A percentile compares a stretch with the other conserved stretches of the same genome.
These are phyloP conservation scores for Pholis gunnellus DNA, from an alignment of 2,113 vertebrate genomes.

Conservation along the genomic window DNA sequence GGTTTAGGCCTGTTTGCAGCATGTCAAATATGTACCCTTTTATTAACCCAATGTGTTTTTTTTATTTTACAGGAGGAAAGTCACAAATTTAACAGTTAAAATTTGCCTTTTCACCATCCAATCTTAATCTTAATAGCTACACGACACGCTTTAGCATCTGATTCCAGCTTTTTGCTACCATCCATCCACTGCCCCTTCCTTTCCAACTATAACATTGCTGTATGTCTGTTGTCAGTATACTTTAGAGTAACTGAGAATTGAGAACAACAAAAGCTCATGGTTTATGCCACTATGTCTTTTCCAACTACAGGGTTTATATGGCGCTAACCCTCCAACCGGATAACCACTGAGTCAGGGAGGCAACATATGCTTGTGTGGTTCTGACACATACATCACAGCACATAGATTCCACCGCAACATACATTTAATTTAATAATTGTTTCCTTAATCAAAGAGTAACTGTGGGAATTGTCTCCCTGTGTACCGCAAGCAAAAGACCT, in stretches of 20 bases:
- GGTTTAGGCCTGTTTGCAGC: not conserved
- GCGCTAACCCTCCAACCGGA: slow-evolving; percentile 26
- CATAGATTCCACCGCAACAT: slow-evolving; percentile 51
- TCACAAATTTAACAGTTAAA: not conserved
- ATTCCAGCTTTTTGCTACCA: slow-evolving; percentile 9
- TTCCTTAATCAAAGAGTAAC: slow-evolving; percentile 45
- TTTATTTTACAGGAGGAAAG: not conserved
- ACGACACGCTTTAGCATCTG: not conserved
- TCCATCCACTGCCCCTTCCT: not conserved
- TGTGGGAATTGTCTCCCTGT: slow-evolving; percentile 15
- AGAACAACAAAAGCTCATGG: slow-evolving; percentile 36
- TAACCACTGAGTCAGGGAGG: slow-evolving; percentile 24
- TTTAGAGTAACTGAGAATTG: slow-evolving; percentile 40
- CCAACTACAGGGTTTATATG: slow-evolving; percentile 44
- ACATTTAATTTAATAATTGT: slow-evolving; percentile 24
- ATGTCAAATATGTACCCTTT: not conserved
- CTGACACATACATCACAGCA: slow-evolving; percentile 26
- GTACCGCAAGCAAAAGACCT: not conserved
- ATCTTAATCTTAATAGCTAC: not conserved
- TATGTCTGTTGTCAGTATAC: slow-evolving; percentile 25
- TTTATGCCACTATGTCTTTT: slow-evolving; percentile 32
- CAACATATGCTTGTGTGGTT: slow-evolving; percentile 50
- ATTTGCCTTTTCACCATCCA: not conserved
- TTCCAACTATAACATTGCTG: slow-evolving; percentile 25
- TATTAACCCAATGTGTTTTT: not conserved